Evolutionary conservation across 2,888 invertebrate species (phyloP), one percentile per base, ranked within the genome.

Genomic region (Marasmarcha lunaedactyla): DNA sequence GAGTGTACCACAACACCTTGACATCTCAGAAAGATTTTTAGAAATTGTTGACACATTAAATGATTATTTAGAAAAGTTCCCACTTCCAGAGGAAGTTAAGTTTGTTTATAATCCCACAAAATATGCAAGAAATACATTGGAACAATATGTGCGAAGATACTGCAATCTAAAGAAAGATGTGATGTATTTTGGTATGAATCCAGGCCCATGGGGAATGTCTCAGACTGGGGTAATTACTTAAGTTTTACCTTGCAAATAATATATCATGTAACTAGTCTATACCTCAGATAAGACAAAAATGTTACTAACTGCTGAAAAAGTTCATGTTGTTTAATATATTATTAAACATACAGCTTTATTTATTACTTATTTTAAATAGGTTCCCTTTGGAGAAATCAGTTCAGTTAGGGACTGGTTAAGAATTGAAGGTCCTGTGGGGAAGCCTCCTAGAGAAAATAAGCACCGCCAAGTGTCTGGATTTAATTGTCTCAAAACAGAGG

Each of bases 131-230:
- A 83, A 89, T 41, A 86, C 93, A 12, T 94, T 95, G 72, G 86
- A 88, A 50, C 85, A 87, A 51, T 97, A 92, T 71, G 85, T 94
- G 9, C 72, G 83, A 47, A 90, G 88, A 59, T 93, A 87, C 66
- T 91, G 91, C 52, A 85, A 72, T 41, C 79, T 85, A 1, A 67
- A 69, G 13, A 95, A 94, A 67, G 84, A 85, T 47, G 79, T 97
- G 33, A 72, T 97, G 50, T 93, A 94, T 61, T 85, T 97, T 44
- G 97, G 97, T 3, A 95, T 97, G 93, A 97, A 97, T 76, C 96
- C 97, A 10, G 97, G 97, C n/a, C 95, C 96, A 0, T 95, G 91
- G 90, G 97, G 97, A 46, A 97, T 97, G 97, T 92, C 91, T 15
- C 97, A 97, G 71, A 97, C 93, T 51, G 96, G 96, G 54, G 93